Base-by-base conservation (phyloP, 37 sponge, comb jelly and placozoan species). In the Axinella damicornis region DNA sequence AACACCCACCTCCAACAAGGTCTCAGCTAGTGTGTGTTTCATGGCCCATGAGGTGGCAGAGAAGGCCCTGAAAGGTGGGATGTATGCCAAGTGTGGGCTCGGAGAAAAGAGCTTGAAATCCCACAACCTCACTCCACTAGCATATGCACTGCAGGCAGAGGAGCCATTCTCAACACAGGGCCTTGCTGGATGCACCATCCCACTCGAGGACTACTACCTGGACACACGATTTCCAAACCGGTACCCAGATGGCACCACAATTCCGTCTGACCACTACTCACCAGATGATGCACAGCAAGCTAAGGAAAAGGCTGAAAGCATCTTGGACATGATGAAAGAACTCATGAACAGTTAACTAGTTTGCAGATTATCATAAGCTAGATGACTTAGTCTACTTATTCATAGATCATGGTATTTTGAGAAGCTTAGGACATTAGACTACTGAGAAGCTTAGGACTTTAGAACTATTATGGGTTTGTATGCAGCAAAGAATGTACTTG, bases 11-110 rank as follows among this genome's bases (percentile, higher is more conserved):
- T 12, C 46, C 46, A 4, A 46, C 4, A 9, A 46, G 46, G 46
- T 46, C 46, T 46, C 46, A 46, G 46, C 6, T 12, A 31, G 38
- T 62, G 79, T 83, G 2, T 78, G 78, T 64, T 89, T 89, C 41
- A 65, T 83, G 65, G 68, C 84, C 13, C 84, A 83, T 78, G 73
- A 89, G 55, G 79, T 89, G 4, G 74, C 76, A 21, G 81, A 79
- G 69, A 90, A 90, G 53, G 80, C 81, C 32, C 71, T 90, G 37
- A 89, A 89, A 66, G 89, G 83, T 57, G 81, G 72, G 22, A 66
- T 80, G 35, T 52, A 58, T 33, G 31, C 53, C 32, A 67, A 61
- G 15, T 72, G 77, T 71, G 89, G 89, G 77, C 55, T 89, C 21
- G 70, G 61, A 31, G 56, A 82, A 18, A 57, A 65, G 18, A 65